Base-by-base conservation (phyloP, 2,797 vertebrate species). In the Spinus pinus region DNA sequence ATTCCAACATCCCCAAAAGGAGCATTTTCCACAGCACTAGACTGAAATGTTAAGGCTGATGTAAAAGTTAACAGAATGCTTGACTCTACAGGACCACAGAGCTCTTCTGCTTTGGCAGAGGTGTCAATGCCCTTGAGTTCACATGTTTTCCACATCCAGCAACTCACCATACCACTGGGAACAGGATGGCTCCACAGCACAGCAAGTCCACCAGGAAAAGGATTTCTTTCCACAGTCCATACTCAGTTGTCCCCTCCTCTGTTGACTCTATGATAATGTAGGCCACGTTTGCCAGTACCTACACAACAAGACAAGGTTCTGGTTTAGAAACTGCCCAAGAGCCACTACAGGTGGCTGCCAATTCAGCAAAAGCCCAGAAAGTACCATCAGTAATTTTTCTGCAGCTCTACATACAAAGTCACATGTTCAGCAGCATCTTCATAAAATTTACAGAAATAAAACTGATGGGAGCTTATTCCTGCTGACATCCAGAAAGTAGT, bases 221-320 rank as follows among this genome's bases (percentile, higher is more conserved):
- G 42, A 99, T 98, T 94, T 98, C 98, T 93, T 98, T 99, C 98
- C 98, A 99, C 72, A 98, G 81, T 7, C 98, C 97, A 2, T 98
- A 98, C 61, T 99, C 98, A 1, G 98, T 98, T 0, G 98, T 98
- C 35, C 98, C 98, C 87, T 98, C 98, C 94, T 99, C 98, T 0
- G 98, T 98, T 25, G 98, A 99, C 92, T 99, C 98, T 18, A 98
- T 98, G 95, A 99, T 99, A 72, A 99, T 98, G 88, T 98, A 99
- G 2, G 98, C 98, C 67, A 99, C 98, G 0, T 99, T 99, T 13
- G 98, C 98, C 94, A 99, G 97, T 5, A 99, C 98, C 98, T 99
- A 56, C 9, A 60, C 44, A 53, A 57, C 33, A 73, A 72, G 25
- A 42, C 9, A 27, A 0, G 1, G 18, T 44, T 58, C 39, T 12